Base-by-base conservation (phyloP, 37 sponge, comb jelly and placozoan genomes). In the Crambe crambe region DNA sequence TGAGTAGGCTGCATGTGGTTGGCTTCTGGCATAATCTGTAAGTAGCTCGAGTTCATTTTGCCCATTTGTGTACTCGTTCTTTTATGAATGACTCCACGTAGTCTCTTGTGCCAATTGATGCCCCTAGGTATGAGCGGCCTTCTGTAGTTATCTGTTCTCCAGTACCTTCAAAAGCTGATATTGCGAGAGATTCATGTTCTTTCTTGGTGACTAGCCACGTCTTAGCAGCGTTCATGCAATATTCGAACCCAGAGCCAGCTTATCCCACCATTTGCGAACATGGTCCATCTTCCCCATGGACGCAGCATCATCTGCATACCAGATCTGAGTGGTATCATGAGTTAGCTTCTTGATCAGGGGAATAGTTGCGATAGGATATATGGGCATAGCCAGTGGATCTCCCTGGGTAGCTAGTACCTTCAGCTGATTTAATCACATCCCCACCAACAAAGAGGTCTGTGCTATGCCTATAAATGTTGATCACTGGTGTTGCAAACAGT, bases 241-340 rank as follows among this genome's bases (percentile, higher is more conserved):
- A 70, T 37, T 58, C 17, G 15, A 31, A 21, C 12, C 10, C 17
- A 20, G 56, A 15, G 21, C 51, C 44, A 80, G 54, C 22, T 40
- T 67, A 22, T 40, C 37, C 80, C 80, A 79, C 80, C 80, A 79
- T 22, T 5, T 27, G n/a, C 51, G 68, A n/a, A 79, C 23, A 27
- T 31, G 23, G 23, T 58, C 22, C 23, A 76, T 23, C 26, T 20
- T 38, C 23, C 56, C 62, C 31, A 38, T 30, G 39, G 78, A 77
- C 3, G 70, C 47, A 25, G 78, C 70, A 77, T 84, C 85, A 51
- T 84, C 85, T 32, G 85, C 85, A 56, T 84, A 84, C 77, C 77
- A 84, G 20, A 76, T 34, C 70, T 77, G 70, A 18, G 25, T 31
- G 9, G n/a, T 25, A 68, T 30, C 27, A 17, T 31, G 20, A 32